Percentiles rank a stretch among this genome's conserved stretches.
These are phyloP conservation scores for Urechis unicinctus DNA, from an alignment of 2,888 invertebrate genomes.

Conservation along the genomic window DNA sequence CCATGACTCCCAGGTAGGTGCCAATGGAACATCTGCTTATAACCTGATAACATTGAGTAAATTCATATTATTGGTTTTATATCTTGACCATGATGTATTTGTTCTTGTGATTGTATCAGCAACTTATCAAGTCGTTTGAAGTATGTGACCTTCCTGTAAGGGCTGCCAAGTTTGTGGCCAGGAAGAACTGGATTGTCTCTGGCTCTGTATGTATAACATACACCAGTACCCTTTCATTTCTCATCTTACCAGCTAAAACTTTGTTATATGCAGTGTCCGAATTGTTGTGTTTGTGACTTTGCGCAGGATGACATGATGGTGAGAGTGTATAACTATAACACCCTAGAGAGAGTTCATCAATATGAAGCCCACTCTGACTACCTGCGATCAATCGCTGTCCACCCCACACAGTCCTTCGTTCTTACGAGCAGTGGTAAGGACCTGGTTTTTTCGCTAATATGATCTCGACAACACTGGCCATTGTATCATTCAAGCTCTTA, in stretches of 20 bases:
- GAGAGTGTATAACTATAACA: constrained; percentile 96
- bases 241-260: not conserved
- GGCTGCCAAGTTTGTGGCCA: constrained; percentile 88
- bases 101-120: constrained; percentile 14
- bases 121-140: constrained; percentile 57
- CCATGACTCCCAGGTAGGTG: constrained; percentile 78
- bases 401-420: constrained; percentile 94
- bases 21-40: no score
- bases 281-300: not conserved
- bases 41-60: no score
- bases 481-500: no score
- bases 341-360: constrained; percentile 86
- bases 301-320: constrained; percentile 59
- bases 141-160: constrained; percentile 92
- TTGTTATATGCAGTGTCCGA: not conserved
- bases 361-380: constrained; percentile 99
- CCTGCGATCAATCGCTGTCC: constrained; percentile 89
- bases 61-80: no score
- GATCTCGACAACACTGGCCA: not conserved
- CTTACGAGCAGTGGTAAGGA: constrained; percentile 87
- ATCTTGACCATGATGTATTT: no score
- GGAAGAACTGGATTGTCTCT: constrained; percentile 98
- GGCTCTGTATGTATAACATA: constrained; percentile 61
- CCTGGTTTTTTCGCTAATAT: no score
- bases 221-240: not conserved